Conservation (phyloP, 2,113 vertebrate species). For the Spheniscus mendiculus region DNA sequence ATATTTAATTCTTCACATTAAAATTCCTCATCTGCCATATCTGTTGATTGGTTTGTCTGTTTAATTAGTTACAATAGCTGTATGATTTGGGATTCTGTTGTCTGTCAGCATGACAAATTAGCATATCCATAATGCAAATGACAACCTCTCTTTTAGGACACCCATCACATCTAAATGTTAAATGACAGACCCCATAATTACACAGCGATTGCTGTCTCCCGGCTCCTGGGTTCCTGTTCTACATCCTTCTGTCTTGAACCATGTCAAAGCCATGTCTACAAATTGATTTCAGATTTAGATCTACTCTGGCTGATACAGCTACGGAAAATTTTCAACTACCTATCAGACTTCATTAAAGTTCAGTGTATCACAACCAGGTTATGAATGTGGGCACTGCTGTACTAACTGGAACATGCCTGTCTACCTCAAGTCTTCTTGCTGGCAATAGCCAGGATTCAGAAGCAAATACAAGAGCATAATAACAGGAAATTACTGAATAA, state of each 20-base stretch:
- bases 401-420: neutral
- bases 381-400: accelerated
- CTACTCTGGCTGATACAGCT: neutral
- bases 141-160: neutral
- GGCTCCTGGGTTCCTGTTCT: neutral
- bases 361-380: accelerated
- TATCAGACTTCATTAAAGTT: neutral
- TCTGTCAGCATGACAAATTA: slow-evolving; percentile 21
- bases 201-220: neutral
- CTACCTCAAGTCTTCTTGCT: neutral
- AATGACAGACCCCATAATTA: neutral
- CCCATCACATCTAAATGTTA: neutral
- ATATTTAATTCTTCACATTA: neutral
- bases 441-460: neutral
- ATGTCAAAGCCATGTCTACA: neutral
- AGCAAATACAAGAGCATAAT: neutral
- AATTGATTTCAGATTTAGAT: neutral
- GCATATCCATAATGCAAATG: neutral
- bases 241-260: neutral
- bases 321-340: neutral
- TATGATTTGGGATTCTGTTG: neutral
- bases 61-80: slow-evolving; percentile 1
- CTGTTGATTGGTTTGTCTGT: slow-evolving; percentile 24
- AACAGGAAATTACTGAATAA: neutral
- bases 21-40: neutral